Evolutionary conservation across 2,888 invertebrate genomes (phyloP).

Genomic region (Scotopteryx bipunctaria): DNA sequence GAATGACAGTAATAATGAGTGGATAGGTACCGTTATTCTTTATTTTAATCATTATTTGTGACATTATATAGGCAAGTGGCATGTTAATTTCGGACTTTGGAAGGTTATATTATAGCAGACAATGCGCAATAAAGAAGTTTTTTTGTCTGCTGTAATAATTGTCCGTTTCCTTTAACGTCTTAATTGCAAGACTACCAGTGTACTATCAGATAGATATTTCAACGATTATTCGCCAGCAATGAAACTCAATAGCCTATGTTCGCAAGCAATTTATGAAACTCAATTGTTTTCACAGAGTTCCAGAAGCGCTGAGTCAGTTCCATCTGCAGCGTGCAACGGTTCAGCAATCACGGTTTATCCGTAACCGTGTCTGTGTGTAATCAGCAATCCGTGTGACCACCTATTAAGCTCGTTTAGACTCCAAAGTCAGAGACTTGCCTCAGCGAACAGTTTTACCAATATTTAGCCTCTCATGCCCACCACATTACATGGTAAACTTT

Average conservation of each 20-base stretch:
- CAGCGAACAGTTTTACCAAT: slow-evolving; percentile 64
- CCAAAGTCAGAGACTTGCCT: slow-evolving; percentile 44
- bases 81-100: not conserved
- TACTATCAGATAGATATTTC: slow-evolving; percentile 1
- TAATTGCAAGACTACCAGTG: slow-evolving; percentile 3
- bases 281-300: slow-evolving; percentile 21
- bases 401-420: slow-evolving; percentile 57
- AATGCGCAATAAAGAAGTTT: slow-evolving; percentile 1
- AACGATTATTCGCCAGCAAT: slow-evolving; percentile 16
- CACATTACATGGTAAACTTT: slow-evolving; percentile 64
- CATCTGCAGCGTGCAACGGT: slow-evolving; percentile 32
- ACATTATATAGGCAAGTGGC: not conserved
- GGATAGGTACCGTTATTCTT: too few species aligned
- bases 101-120: slow-evolving; percentile 3
- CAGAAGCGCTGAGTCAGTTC: slow-evolving; percentile 30
- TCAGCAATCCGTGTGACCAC: slow-evolving; percentile 56
- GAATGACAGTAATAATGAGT: too few species aligned
- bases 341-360: slow-evolving; percentile 42
- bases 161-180: slow-evolving; percentile 4
- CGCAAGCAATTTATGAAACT: slow-evolving; percentile 18
- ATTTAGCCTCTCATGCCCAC: slow-evolving; percentile 53
- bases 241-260: slow-evolving; percentile 16
- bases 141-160: slow-evolving; percentile 5
- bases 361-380: slow-evolving; percentile 55
- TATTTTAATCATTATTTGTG: not conserved